Conservation (phyloP, 2,797 vertebrate genomes). For the Anniella stebbinsi region DNA sequence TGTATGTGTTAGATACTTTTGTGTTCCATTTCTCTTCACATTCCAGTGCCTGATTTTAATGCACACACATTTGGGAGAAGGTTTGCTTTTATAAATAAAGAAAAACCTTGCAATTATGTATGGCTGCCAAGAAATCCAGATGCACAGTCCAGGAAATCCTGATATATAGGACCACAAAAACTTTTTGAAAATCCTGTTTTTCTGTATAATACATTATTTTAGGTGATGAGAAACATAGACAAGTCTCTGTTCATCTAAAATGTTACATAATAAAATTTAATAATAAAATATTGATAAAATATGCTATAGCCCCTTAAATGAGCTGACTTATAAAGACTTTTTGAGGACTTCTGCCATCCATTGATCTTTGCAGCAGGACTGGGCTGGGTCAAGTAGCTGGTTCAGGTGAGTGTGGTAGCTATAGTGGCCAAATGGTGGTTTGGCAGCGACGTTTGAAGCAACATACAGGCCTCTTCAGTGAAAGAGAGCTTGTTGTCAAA, state of each 20-base stretch:
- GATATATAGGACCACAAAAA: slow-evolving; percentile 60
- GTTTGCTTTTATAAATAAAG: not conserved
- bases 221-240: slow-evolving; percentile 45
- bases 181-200: not conserved
- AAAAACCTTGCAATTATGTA: not conserved
- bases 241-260: slow-evolving; percentile 30
- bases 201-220: slow-evolving; percentile 30
- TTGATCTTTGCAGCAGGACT: not conserved
- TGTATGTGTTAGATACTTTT: slow-evolving; percentile 24
- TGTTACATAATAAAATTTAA: no score
- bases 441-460: not conserved
- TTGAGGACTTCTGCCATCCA: not conserved
- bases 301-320: not conserved
- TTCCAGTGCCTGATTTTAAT: not conserved
- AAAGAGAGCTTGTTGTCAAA: no score
- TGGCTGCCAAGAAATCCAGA: slow-evolving; percentile 7
- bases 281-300: not conserved
- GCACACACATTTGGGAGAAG: not conserved
- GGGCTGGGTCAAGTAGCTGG: not conserved
- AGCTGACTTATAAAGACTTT: not conserved
- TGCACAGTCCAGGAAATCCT: slow-evolving; percentile 60
- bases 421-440: not conserved
- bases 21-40: slow-evolving; percentile 41
- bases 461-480: not conserved
- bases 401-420: not conserved